Evolutionary conservation across 2,888 invertebrate genomes (phyloP), one percentile per base, ranked within the genome.

Genomic region (Cheilosia grossa): DNA sequence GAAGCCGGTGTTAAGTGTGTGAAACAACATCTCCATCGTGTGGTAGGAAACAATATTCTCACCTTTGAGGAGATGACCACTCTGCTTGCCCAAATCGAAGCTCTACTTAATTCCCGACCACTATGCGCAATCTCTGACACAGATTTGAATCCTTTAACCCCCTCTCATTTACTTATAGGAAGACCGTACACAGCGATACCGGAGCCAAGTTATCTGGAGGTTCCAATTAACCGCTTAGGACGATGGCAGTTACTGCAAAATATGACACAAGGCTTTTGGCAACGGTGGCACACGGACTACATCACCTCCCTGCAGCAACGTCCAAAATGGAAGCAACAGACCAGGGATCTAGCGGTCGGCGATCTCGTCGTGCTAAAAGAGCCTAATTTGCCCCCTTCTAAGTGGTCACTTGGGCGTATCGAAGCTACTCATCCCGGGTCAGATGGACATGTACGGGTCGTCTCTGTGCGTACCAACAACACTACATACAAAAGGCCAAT

Each of bases 221-320:
- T n/a, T 42, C 15, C 42, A 42, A 13, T 42, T 15, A 42, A 13
- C 4, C n/a, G 42, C 5, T 42, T 42, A 5, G 42, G 42, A n/a
- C 42, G 42, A n/a, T 42, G 13, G 15, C 5, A 42, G 5, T 5
- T 42, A 5, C 15, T 42, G 1, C 42, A 42, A n/a, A 42, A 42
- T 15, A 42, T 42, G 4, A 42, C 5, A 1, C 42, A 42, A n/a
- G 33, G 54, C 7, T 33, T 33, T 19, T 56, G 33, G 54, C 54
- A 10, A 17, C 7, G 30, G 30, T 54, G 30, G 54, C 30, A 54
- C 17, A 27, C 17, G 9, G 54, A 56, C 54, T 33, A 56, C 30
- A n/a, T 56, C n/a, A 56, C 54, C n/a, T 33, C 54, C 4, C 17
- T 33, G 4, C 54, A 33, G 19, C 54, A 56, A 17, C 54, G 33